phyloP scores from a whole-genome alignment of 1,140 invertebrate species.

The Ptiloglossa arizonensis region DNA sequence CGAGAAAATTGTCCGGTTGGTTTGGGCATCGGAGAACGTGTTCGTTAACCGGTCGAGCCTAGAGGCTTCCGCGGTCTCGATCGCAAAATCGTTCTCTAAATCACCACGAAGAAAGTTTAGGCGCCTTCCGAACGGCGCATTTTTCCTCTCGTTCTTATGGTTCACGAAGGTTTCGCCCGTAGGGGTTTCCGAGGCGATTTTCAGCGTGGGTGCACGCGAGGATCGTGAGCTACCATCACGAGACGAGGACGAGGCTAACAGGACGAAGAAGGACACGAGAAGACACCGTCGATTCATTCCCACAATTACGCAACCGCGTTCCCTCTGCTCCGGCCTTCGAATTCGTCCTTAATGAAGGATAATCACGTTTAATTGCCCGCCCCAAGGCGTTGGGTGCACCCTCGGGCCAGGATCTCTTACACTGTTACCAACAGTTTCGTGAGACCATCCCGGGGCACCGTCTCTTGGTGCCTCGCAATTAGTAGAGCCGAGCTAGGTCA shows the following conservation, averaged over 20 bases:
- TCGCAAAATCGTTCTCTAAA: neutral
- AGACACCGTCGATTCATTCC: slow-evolving; percentile 71
- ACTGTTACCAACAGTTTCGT: slow-evolving; percentile 46
- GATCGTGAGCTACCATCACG: slow-evolving; percentile 51
- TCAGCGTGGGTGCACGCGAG: slow-evolving; percentile 77
- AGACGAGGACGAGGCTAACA: slow-evolving; percentile 24
- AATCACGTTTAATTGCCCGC: slow-evolving; percentile 77
- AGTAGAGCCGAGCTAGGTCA: slow-evolving; percentile 25
- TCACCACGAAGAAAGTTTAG: neutral
- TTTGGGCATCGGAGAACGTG: too few relatives aligned
- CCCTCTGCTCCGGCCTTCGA: slow-evolving; percentile 65
- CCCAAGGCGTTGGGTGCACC: slow-evolving; percentile 63
- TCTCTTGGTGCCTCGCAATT: slow-evolving; percentile 35
- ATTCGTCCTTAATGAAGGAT: slow-evolving; percentile 77
- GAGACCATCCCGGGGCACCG: slow-evolving; percentile 44
- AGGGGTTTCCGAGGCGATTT: slow-evolving; percentile 46
- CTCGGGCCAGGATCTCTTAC: slow-evolving; percentile 57
- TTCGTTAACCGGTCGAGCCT: too few relatives aligned
- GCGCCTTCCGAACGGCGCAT: neutral
- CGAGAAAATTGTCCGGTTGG: too few relatives aligned
- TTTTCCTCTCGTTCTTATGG: slow-evolving; percentile 35
- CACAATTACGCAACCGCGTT: slow-evolving; percentile 74
- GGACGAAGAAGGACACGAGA: slow-evolving; percentile 54
- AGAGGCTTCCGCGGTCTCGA: neutral
- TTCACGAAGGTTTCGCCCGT: slow-evolving; percentile 37